Evolutionary conservation across 2,797 vertebrate genomes (phyloP).

Genomic region (Coregonus suidteri): DNA sequence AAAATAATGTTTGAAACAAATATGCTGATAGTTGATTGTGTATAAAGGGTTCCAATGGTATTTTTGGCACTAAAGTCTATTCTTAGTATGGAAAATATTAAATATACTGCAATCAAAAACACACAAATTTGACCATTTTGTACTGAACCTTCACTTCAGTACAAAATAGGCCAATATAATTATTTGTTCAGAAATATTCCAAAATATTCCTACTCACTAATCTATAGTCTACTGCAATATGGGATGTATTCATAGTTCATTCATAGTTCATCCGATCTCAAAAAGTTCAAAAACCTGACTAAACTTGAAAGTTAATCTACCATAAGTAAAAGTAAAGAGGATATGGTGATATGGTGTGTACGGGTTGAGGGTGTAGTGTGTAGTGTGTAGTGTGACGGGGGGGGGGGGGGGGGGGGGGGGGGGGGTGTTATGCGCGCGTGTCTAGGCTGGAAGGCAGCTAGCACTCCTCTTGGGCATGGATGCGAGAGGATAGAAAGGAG

Average conservation of each 20-base stretch:
- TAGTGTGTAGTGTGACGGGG: neutral
- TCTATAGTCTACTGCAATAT: neutral
- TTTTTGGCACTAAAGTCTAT: too few relatives aligned
- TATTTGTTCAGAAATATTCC: neutral
- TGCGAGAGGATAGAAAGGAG: conserved; percentile 44
- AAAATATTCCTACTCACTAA: neutral
- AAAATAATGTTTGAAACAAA: neutral
- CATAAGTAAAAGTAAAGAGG: neutral
- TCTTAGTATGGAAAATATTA: neutral
- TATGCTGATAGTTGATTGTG: neutral
- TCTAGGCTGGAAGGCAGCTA: conserved; percentile 18
- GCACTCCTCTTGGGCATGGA: conserved; percentile 45
- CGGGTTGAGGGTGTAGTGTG: neutral
- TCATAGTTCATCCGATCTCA: neutral
- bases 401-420: neutral
- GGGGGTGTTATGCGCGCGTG: neutral
- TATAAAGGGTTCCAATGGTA: neutral
- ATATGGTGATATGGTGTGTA: neutral
- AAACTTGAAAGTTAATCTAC: neutral
- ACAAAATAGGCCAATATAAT: neutral
- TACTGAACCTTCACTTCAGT: neutral
- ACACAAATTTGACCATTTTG: neutral
- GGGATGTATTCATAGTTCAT: neutral
- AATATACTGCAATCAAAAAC: neutral
- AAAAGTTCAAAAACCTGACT: neutral